phyloP scores from a whole-genome alignment of 2,888 invertebrate genomes.

The Empis livida region DNA sequence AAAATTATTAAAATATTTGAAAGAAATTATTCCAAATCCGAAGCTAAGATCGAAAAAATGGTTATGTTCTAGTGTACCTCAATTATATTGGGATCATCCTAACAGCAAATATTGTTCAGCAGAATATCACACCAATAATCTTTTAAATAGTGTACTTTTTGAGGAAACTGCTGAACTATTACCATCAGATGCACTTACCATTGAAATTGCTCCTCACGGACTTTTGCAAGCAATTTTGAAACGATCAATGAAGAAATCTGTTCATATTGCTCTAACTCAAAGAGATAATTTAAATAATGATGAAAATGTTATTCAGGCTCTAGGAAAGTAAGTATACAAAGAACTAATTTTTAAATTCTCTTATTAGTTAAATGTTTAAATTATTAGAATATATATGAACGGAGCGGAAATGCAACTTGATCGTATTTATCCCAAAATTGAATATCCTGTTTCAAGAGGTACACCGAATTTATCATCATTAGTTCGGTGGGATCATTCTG shows the following conservation, averaged over 20 bases:
- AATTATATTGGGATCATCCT: slow-evolving; percentile 51
- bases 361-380: neutral
- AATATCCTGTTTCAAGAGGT: slow-evolving; percentile 70
- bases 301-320: slow-evolving; percentile 25
- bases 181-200: slow-evolving; percentile 45
- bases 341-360: neutral
- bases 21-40: slow-evolving; percentile 48
- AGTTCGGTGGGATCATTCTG: slow-evolving; percentile 72
- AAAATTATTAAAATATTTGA: slow-evolving; percentile 47
- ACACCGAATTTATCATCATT: slow-evolving; percentile 72
- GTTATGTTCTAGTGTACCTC: slow-evolving; percentile 71
- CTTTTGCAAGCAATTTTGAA: slow-evolving; percentile 52
- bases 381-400: slow-evolving; percentile 47
- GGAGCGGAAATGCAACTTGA: slow-evolving; percentile 62
- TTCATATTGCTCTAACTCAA: slow-evolving; percentile 46
- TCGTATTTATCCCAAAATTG: slow-evolving; percentile 57
- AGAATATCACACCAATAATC: slow-evolving; percentile 76
- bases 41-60: slow-evolving; percentile 58
- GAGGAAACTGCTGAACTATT: slow-evolving; percentile 47
- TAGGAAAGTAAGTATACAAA: slow-evolving; percentile 35
- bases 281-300: slow-evolving; percentile 38
- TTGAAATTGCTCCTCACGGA: slow-evolving; percentile 56
- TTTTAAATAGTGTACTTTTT: slow-evolving; percentile 45
- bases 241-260: slow-evolving; percentile 39
- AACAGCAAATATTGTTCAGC: slow-evolving; percentile 53